phyloP scores from a whole-genome alignment of 2,113 vertebrate genomes.

The Heteronetta atricapilla region DNA sequence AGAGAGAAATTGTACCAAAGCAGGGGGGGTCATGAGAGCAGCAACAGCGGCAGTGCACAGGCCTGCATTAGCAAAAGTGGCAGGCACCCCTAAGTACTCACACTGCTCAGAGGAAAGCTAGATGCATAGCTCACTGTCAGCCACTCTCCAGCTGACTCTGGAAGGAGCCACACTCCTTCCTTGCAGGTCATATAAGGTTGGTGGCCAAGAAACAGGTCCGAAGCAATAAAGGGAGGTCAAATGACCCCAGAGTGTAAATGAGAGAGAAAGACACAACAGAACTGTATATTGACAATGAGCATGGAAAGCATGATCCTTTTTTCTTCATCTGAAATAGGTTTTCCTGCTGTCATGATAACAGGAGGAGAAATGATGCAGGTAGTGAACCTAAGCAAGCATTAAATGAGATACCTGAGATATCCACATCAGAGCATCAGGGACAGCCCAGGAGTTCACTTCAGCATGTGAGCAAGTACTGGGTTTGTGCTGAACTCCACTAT shows the following conservation, averaged over 20 bases:
- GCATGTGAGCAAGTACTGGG: accelerated
- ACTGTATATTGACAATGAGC: background rate
- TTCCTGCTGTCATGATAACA: background rate
- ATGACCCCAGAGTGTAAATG: background rate
- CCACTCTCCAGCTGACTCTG: background rate
- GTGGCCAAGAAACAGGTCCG: background rate
- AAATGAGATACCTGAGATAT: background rate
- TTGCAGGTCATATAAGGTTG: background rate
- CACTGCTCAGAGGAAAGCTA: background rate
- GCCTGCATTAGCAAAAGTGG: background rate
- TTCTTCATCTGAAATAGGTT: background rate
- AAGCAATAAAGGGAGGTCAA: background rate
- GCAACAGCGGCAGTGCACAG: background rate
- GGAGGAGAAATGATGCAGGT: background rate
- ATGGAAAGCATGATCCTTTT: background rate
- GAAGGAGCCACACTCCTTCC: background rate
- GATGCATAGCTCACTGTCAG: background rate
- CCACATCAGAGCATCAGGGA: background rate
- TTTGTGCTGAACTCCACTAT: background rate
- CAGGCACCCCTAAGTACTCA: background rate
- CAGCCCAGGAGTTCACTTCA: background rate
- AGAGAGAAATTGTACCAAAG: background rate
- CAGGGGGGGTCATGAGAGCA: background rate
- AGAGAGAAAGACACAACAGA: background rate
- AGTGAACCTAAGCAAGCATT: background rate